A percentile compares a stretch with the other conserved stretches of the same genome.
Conservation (phyloP, 2,888 invertebrate genomes). For the Rhabditophanes sp. region DNA sequence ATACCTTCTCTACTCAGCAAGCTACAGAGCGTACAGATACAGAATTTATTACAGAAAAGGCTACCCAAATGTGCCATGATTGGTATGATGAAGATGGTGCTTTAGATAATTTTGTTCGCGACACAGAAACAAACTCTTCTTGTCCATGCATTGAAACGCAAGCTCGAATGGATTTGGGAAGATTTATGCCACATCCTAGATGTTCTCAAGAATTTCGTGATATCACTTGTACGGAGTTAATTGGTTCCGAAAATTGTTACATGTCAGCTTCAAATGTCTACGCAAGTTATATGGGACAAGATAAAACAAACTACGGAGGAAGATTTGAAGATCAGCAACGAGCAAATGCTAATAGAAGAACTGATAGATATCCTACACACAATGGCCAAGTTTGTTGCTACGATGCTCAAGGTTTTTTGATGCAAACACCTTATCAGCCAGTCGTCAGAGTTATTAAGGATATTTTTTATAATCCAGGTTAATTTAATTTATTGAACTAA, state of each 20-base stretch:
- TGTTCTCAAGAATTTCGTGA: constrained; percentile 34
- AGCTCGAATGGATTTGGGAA: constrained; percentile 74
- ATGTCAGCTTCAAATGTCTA: constrained; percentile 41
- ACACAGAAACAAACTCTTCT: constrained; percentile 42
- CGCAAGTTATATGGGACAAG: constrained; percentile 27
- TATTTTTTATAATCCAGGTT: constrained; percentile 20
- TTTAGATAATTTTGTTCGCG: constrained; percentile 38
- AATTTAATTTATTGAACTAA: too few relatives aligned
- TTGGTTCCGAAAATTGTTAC: constrained; percentile 70
- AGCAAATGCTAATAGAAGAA: constrained; percentile 2
- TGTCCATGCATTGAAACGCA: constrained; percentile 74
- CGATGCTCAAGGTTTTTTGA: constrained; percentile 71
- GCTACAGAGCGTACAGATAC: constrained; percentile 13
- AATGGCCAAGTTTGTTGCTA: constrained; percentile 89
- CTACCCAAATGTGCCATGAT: constrained; percentile 41
- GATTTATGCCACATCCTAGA: constrained; percentile 59
- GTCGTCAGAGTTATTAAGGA: constrained; percentile 31
- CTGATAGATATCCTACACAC: constrained; percentile 33
- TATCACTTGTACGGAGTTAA: constrained; percentile 62
- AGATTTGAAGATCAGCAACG: constrained; percentile 8
- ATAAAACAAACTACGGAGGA: constrained; percentile 14
- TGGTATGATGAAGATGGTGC: constrained; percentile 43
- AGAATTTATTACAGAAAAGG: constrained; percentile 30
- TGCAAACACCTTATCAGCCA: constrained; percentile 84
- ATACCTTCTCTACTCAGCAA: constrained; percentile 20